These are phyloP conservation scores for Dendrocincla tyrannina DNA, from an alignment of 2,797 vertebrate genomes.

Conservation along the genomic window DNA sequence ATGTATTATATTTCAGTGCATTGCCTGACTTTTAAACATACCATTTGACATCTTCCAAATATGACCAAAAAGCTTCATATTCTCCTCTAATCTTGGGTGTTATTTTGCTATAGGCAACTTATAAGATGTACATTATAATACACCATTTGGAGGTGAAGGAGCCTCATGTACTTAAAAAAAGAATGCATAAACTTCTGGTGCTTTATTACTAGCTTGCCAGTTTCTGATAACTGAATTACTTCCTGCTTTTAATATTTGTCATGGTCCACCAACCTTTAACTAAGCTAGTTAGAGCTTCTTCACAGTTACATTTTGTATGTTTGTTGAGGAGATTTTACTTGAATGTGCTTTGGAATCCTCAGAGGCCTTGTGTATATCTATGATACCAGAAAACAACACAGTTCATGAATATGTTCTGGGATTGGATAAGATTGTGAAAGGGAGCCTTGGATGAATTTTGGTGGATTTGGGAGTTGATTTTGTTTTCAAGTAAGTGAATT, in stretches of 20 bases:
- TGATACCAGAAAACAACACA: background rate
- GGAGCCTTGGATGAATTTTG: background rate
- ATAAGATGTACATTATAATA: background rate
- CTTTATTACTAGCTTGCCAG: background rate
- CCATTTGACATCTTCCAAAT: background rate
- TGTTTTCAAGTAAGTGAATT: background rate
- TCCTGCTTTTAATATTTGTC: background rate
- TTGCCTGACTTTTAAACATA: background rate
- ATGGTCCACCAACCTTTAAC: background rate
- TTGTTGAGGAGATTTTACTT: background rate
- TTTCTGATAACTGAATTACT: background rate
- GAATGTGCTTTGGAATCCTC: background rate
- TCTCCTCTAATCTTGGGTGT: slow-evolving; percentile 33
- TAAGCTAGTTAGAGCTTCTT: background rate
- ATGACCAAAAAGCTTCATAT: background rate
- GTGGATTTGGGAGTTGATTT: background rate
- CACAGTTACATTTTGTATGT: background rate
- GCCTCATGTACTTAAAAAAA: slow-evolving; percentile 6
- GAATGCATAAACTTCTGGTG: background rate
- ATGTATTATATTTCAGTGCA: background rate
- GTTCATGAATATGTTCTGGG: background rate
- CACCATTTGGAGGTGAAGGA: background rate
- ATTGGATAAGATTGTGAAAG: background rate
- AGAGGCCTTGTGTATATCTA: background rate
- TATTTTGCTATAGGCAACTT: slow-evolving; percentile 22